phyloP scores from a whole-genome alignment of 2,113 vertebrate species.

The Gallinago jamesoni region DNA sequence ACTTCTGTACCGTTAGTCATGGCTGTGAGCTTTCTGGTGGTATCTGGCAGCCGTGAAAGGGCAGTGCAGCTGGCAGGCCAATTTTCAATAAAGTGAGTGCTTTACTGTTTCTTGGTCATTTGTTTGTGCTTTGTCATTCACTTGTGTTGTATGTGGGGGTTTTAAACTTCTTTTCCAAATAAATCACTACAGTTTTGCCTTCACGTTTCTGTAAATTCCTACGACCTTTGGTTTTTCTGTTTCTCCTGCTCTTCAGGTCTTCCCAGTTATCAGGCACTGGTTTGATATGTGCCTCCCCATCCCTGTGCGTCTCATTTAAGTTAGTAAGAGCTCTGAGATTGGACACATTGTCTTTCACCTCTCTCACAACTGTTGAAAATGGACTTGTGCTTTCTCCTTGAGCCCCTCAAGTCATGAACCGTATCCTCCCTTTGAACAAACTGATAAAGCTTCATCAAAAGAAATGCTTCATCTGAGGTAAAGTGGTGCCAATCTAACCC shows the following conservation, averaged over 20 bases:
- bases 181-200: neutral
- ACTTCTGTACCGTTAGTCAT: neutral
- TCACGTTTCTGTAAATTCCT: neutral
- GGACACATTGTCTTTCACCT: neutral
- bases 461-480: neutral
- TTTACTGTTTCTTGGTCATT: neutral
- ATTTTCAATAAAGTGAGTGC: neutral
- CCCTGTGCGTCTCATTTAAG: neutral
- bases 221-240: neutral
- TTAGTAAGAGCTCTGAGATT: neutral
- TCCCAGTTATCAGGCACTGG: neutral
- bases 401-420: neutral
- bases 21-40: neutral
- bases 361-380: neutral
- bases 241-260: neutral
- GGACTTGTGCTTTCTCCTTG: neutral
- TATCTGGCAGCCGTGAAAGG: neutral
- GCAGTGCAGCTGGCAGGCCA: neutral
- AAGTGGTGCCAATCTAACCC: neutral
- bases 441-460: neutral
- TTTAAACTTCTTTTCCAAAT: neutral
- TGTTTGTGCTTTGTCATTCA: neutral
- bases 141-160: neutral
- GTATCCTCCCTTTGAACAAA: fast-evolving
- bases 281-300: neutral